Evolutionary conservation across 2,113 vertebrate genomes (phyloP), one percentile per base, ranked within the genome.

Genomic region (Felis chaus): DNA sequence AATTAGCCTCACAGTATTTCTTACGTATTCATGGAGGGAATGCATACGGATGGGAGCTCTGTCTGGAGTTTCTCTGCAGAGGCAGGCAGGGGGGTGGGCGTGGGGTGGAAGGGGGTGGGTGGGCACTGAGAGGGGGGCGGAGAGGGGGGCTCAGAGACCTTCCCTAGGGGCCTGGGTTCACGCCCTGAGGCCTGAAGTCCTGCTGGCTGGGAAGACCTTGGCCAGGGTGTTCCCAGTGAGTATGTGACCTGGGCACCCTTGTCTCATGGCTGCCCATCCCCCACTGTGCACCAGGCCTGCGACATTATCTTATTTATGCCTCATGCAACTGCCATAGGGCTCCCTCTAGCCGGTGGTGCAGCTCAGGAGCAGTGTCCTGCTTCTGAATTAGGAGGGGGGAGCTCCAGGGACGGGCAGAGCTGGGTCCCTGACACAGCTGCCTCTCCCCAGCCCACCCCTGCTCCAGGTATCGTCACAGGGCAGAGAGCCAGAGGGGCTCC

Each of bases 1-100:
- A 97, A 96, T 97, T 93, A 97, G 98, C 50, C 36, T 76, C 48
- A 87, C 71, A 92, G 94, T 95, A 95, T 97, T 97, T 98, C 97
- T 97, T 98, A 83, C 11, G 48, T 97, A 97, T 95, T 97, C 98
- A 97, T 74, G 95, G 96, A 95, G 78, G 97, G 97, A 94, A 71
- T 91, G 95, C 97, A 96, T 97, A 94, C 97, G 98, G 98, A 98
- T 95, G 92, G n/a, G 83, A 97, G 92, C 98, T 97, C 98, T 98
- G 98, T 98, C 97, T 95, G 55, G 97, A 97, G 99, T 98, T 89
- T 95, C 97, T 93, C 82, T 96, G 97, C 98, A 97, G 97, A 98
- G 98, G 97, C 98, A 96, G 97, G 95, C 14, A 0, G 9, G 48
- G 12, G 41, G 1, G n/a, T 0, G 12, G 19, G n/a, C 31, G 31